Base-by-base conservation (phyloP, 92 coral and sea anemone species). In the Epizoanthus rinbou region DNA sequence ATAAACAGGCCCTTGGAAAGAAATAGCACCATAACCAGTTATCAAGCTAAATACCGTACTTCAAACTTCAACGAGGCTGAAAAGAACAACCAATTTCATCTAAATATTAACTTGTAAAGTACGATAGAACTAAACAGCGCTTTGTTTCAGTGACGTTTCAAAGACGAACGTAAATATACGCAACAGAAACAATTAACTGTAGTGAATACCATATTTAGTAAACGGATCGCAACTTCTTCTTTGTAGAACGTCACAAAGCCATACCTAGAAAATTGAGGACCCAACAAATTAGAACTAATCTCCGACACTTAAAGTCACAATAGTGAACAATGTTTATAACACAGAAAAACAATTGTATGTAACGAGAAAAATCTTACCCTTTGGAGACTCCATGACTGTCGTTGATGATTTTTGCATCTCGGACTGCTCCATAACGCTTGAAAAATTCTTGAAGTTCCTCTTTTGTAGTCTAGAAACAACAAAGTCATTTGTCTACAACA, bases 171-270 rank as follows among this genome's bases (percentile, higher is more conserved):
- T 50, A 70, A 83, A 83, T 82, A 87, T 52, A 88, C 82, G 88
- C 87, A 47, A 47, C 80, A 80, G 82, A 73, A 60, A 74, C 81
- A 81, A 71, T 84, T 50, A 73, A 50, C 54, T 50, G 53, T 47
- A 50, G 16, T 0, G 54, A 50, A 79, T 85, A 93, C 97, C 97
- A 91, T 87, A 67, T 80, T 73, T 71, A 93, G 64, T 1, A 93
- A 90, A 24, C 83, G 87, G 21, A 86, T 74, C 6, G 91, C 97
- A 28, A 91, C 97, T 74, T 87, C 94, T 47, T 80, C 91, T 13
- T 92, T 73, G 66, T 84, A 86, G 74, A 93, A 93, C 2, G 97
- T 91, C 8, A 93, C 86, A 75, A 93, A 93, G 16, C 97, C 97
- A 69, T 91, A 93, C 47, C 97, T 93, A 39, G n/a, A 89, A 57